phyloP scores from a whole-genome alignment of 2,888 invertebrate species.

The Platycheirus rosarum region DNA sequence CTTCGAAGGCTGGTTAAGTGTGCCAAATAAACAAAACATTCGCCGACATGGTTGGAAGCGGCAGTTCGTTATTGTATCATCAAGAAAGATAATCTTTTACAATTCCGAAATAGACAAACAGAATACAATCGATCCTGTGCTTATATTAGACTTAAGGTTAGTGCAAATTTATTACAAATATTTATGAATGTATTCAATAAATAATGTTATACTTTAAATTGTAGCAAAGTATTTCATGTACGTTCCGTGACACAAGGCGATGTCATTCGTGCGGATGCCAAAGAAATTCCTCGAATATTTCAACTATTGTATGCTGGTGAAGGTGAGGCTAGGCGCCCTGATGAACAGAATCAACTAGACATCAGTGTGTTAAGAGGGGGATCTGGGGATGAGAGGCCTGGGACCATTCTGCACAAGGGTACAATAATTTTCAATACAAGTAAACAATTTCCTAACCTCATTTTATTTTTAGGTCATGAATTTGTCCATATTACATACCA shows the following conservation, averaged over 20 bases:
- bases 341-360: conserved; percentile 86
- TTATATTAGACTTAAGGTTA: conserved; percentile 97
- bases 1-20: conserved; percentile 97
- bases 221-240: conserved; percentile 99
- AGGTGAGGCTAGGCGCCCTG: conserved; percentile 93
- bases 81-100: conserved; percentile 98
- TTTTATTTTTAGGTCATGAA: conserved; percentile 89
- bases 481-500: conserved; percentile 98
- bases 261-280: conserved; percentile 98
- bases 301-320: conserved; percentile 98
- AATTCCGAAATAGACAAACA: conserved; percentile 96
- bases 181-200: not conserved
- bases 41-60: conserved; percentile 98
- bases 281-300: conserved; percentile 99
- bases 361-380: conserved; percentile 84
- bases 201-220: conserved; percentile 56
- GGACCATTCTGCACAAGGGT: conserved; percentile 82
- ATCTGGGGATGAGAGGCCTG: conserved; percentile 81
- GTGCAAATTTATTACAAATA: conserved; percentile 75
- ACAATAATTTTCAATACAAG: conserved; percentile 28
- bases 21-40: conserved; percentile 97
- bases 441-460: not conserved
- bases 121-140: conserved; percentile 94
- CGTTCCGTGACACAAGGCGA: conserved; percentile 99
- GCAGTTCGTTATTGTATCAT: conserved; percentile 98